Percentiles rank a stretch among this genome's conserved stretches.
phyloP scores from a whole-genome alignment of 2,797 vertebrate genomes.

The Orientallactaga sibirica region DNA sequence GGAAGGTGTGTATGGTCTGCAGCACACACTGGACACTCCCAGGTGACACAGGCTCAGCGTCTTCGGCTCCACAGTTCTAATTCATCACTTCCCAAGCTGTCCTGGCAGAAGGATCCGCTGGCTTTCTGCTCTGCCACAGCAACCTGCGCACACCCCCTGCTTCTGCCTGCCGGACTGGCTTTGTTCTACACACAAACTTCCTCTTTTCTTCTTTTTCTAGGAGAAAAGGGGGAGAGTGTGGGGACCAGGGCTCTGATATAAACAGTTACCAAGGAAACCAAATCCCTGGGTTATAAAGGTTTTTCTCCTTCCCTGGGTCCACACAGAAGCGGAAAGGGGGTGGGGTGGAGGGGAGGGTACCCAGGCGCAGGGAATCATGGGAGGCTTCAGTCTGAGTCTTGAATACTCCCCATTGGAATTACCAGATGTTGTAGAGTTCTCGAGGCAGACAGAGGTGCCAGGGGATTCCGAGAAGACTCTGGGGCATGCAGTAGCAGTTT shows the following conservation, averaged over 20 bases:
- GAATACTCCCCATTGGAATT: constrained; percentile 92
- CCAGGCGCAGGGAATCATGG: constrained; percentile 89
- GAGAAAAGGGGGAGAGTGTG: constrained; percentile 86
- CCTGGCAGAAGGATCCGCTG: constrained; percentile 86
- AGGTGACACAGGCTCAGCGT: background rate
- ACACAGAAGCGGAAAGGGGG: constrained; percentile 81
- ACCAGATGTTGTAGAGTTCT: constrained; percentile 92
- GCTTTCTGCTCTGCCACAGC: constrained; percentile 91
- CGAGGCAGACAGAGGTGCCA: constrained; percentile 57
- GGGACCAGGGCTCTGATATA: constrained; percentile 88
- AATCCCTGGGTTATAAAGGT: constrained; percentile 82
- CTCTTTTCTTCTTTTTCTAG: constrained; percentile 40
- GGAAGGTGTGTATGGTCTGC: background rate
- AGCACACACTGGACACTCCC: background rate
- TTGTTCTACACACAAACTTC: constrained; percentile 86
- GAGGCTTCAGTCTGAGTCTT: constrained; percentile 89
- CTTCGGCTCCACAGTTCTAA: background rate
- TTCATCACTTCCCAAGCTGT: constrained; percentile 74
- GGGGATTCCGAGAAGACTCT: background rate
- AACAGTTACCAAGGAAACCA: constrained; percentile 91
- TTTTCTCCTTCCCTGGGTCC: constrained; percentile 83
- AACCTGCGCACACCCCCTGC: constrained; percentile 84
- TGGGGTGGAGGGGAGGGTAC: constrained; percentile 41
- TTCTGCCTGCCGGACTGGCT: constrained; percentile 81
- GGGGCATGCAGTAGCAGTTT: background rate